Evolutionary conservation across 1,140 invertebrate species (phyloP).

Genomic region (Tenebrio molitor): DNA sequence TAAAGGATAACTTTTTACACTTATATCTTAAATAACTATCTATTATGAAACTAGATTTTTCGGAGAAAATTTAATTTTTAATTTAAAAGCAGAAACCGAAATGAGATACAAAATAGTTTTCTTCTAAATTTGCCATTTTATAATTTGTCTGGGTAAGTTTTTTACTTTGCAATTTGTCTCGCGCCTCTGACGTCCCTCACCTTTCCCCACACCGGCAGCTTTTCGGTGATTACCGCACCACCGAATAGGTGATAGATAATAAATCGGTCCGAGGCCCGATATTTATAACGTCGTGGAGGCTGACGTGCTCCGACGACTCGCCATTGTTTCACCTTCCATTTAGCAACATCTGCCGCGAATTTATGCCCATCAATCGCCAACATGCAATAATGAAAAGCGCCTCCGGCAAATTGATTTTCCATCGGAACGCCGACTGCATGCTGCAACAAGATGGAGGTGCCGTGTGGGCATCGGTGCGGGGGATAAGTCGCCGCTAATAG

Average conservation of each 20-base stretch:
- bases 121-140: too few relatives aligned
- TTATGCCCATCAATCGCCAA: background rate
- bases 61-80: too few relatives aligned
- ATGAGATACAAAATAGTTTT: too few relatives aligned
- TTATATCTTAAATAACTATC: too few relatives aligned
- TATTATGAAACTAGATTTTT: too few relatives aligned
- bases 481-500: slow-evolving; percentile 32
- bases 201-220: too few relatives aligned
- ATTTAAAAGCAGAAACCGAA: too few relatives aligned
- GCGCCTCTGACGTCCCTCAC: too few relatives aligned
- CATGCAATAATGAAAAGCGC: slow-evolving; percentile 5
- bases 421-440: background rate
- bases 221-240: background rate
- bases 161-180: too few relatives aligned
- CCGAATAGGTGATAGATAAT: background rate
- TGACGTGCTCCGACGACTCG: background rate
- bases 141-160: too few relatives aligned
- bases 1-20: too few relatives aligned
- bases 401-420: slow-evolving; percentile 1
- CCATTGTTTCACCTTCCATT: slow-evolving; percentile 5
- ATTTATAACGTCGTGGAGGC: background rate
- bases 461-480: too few relatives aligned
- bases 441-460: background rate
- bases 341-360: slow-evolving; percentile 7
- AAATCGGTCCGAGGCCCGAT: background rate